Base-by-base conservation (phyloP, 2,797 vertebrate species). In the Myotis vivesi region DNA sequence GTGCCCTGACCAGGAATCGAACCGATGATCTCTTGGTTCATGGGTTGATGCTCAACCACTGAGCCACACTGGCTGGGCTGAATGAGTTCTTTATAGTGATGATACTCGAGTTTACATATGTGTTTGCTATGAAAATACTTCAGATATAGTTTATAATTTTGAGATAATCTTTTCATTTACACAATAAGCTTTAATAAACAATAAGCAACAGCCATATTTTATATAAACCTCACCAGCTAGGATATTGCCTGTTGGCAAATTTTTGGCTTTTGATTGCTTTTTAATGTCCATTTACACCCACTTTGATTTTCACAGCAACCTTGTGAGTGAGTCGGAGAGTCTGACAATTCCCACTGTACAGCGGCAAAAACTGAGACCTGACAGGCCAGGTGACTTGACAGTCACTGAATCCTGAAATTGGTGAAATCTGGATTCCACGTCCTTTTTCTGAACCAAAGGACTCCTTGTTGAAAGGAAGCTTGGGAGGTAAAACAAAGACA, bases 131-230 rank as follows among this genome's bases (percentile, higher is more conserved):
- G 79, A 86, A 94, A 87, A 86, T 30, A 72, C 71, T 90, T 59
- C 75, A 30, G 25, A 64, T 84, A 90, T 44, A 62, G 59, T 53
- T 57, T n/a, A 23, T 15, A 73, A 55, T 57, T 76, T 76, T 68
- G 59, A 83, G 44, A 80, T 44, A 94, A 71, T 30, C 30, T 95
- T 84, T 94, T 88, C 55, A 83, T 59, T 79, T 94, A 69, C 20
- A 92, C 4, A 83, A 79, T 11, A 68, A 44, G 44, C 71, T 92
- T 77, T 55, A 83, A 69, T 84, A 84, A 95, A 57, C 53, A 90
- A 71, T 77, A 88, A 72, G 25, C 62, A 83, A 72, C 7, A 66
- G 53, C 5, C n/a, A 36, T 30, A 62, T 82, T 87, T 91, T 95
- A 33, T 80, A 71, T 86, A 73, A 95, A 53, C 8, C 41, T 83